A percentile compares a stretch with the other conserved stretches of the same genome.
These are phyloP conservation scores for Trigoniulus corallinus DNA, from an alignment of 1,140 invertebrate species.

Conservation along the genomic window DNA sequence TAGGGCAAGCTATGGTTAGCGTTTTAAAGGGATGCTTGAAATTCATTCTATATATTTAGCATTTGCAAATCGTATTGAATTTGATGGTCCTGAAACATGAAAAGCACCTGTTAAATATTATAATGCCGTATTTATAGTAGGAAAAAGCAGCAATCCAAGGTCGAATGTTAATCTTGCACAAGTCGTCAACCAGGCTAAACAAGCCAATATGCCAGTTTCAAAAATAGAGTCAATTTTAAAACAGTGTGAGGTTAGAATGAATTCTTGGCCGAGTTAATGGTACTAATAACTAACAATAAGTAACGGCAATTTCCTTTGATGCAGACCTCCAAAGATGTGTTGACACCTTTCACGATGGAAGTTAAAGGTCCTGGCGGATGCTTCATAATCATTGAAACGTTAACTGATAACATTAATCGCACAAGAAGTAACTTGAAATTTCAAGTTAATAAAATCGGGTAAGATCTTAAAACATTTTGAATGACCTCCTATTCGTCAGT, in stretches of 20 bases:
- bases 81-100: too few species aligned
- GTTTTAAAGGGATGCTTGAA: too few species aligned
- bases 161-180: not conserved
- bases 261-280: not conserved
- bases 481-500: too few species aligned
- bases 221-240: not conserved
- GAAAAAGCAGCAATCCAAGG: not conserved
- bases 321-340: not conserved
- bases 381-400: constrained; percentile 2
- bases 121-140: not conserved
- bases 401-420: not conserved
- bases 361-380: constrained; percentile 4
- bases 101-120: too few species aligned
- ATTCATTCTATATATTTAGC: too few species aligned
- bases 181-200: not conserved
- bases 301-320: not conserved
- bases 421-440: not conserved
- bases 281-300: not conserved
- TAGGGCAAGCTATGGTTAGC: too few species aligned
- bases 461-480: not conserved
- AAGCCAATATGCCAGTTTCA: not conserved
- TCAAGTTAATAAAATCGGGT: not conserved
- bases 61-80: too few species aligned
- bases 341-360: not conserved
- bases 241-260: not conserved